A percentile compares a stretch with the other conserved stretches of the same genome.
These are phyloP conservation scores for Diplodus sargus DNA, from an alignment of 2,797 vertebrate species.

Conservation along the genomic window DNA sequence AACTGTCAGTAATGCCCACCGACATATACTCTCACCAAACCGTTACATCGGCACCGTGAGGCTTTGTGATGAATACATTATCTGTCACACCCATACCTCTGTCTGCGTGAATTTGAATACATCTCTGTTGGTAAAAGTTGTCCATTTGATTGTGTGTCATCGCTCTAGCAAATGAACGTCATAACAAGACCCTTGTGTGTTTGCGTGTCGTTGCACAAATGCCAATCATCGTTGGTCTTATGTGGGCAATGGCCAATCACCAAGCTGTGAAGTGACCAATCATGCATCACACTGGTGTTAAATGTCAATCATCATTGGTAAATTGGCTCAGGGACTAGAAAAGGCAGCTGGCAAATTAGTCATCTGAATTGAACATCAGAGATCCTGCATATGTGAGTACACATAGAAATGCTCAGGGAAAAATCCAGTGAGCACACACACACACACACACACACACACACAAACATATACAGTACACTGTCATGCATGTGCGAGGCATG, in stretches of 20 bases:
- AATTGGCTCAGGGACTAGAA: conserved; percentile 52
- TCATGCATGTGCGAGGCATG: neutral
- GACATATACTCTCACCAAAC: too few relatives aligned
- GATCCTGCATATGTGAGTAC: conserved; percentile 32
- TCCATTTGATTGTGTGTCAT: conserved; percentile 16
- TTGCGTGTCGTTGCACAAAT: conserved; percentile 37
- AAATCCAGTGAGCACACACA: neutral
- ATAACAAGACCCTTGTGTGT: conserved; percentile 3
- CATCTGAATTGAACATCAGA: conserved; percentile 64
- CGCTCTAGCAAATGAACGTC: neutral
- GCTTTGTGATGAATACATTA: too few relatives aligned
- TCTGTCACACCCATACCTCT: too few relatives aligned
- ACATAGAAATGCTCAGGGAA: conserved; percentile 26
- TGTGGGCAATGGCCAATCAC: conserved; percentile 58
- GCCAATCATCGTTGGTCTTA: conserved; percentile 49
- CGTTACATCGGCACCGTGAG: too few relatives aligned
- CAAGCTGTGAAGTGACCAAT: conserved; percentile 74
- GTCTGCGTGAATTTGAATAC: conserved; percentile 11
- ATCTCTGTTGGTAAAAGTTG: conserved; percentile 13
- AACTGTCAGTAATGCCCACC: too few relatives aligned
- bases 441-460: neutral
- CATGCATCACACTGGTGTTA: conserved; percentile 69
- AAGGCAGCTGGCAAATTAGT: conserved; percentile 76
- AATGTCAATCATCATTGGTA: conserved; percentile 71
- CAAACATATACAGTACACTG: too few relatives aligned